Percentiles rank a stretch among this genome's conserved stretches.
Evolutionary conservation across 2,888 invertebrate genomes (phyloP).

Genomic region (Meloe dianella): DNA sequence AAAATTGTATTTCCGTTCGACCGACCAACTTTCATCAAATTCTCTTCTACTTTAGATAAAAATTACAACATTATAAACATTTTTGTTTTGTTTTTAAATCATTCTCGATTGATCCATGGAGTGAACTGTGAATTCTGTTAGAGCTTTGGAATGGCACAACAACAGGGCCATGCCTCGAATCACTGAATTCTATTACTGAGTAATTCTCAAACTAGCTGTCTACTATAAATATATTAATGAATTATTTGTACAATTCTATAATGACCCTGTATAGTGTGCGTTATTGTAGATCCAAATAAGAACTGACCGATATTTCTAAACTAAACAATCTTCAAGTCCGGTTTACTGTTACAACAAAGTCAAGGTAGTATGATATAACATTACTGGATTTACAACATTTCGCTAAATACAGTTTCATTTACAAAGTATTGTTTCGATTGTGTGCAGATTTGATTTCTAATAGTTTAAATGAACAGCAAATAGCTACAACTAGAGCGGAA

Average conservation of each 20-base stretch:
- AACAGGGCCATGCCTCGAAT: too few relatives aligned
- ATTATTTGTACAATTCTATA: too few relatives aligned
- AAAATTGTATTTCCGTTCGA: not conserved
- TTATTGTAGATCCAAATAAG: not conserved
- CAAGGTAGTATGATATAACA: not conserved
- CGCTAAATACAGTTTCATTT: not conserved
- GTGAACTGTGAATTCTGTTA: too few relatives aligned
- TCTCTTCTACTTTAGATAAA: not conserved
- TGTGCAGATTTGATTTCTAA: not conserved
- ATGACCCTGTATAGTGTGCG: too few relatives aligned
- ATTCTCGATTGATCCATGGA: too few relatives aligned
- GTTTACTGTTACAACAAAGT: too few relatives aligned
- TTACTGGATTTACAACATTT: not conserved
- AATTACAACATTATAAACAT: not conserved
- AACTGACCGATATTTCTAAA: too few relatives aligned
- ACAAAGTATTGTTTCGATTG: not conserved
- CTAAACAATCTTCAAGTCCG: not conserved
- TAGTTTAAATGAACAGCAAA: not conserved
- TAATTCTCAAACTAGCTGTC: not conserved
- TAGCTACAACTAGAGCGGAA: not conserved
- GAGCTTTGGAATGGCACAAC: too few relatives aligned
- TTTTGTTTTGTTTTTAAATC: too few relatives aligned
- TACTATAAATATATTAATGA: too few relatives aligned
- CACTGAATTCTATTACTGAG: too few relatives aligned
- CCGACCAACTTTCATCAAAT: constrained; percentile 8